Percentiles rank a stretch among this genome's conserved stretches.
phyloP scores from a whole-genome alignment of 64 coral and sea anemone genomes.

The Dendrophyllia cribrosa region DNA sequence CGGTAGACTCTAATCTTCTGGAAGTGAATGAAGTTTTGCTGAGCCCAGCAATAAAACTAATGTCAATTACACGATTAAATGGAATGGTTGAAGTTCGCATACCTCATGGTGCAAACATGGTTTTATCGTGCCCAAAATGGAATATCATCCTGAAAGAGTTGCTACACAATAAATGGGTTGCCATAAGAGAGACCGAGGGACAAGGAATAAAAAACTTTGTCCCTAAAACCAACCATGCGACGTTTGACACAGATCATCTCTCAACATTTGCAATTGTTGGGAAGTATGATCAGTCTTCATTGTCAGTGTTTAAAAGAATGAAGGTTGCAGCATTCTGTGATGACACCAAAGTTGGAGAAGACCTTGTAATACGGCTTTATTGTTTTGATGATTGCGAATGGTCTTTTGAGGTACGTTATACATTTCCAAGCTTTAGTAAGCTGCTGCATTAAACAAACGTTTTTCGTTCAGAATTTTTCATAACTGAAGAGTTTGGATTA shows the following conservation, averaged over 20 bases:
- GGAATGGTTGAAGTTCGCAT: constrained; percentile 6
- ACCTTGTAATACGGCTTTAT: constrained; percentile 4
- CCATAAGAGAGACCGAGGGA: not conserved
- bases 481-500: too few relatives aligned
- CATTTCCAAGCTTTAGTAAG: not conserved
- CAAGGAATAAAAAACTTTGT: constrained; percentile 5
- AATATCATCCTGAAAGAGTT: constrained; percentile 19
- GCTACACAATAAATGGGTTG: not conserved
- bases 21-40: constrained; percentile 14
- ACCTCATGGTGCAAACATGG: constrained; percentile 49
- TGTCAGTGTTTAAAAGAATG: constrained; percentile 47
- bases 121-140: constrained; percentile 3
- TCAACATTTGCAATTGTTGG: constrained; percentile 62
- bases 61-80: not conserved
- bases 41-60: constrained; percentile 21
- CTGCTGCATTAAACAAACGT: too few relatives aligned
- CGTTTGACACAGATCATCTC: constrained; percentile 11
- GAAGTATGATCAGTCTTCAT: not conserved
- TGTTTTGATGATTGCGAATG: constrained; percentile 52
- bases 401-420: constrained; percentile 32
- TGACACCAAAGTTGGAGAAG: constrained; percentile 12
- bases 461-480: too few relatives aligned
- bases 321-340: constrained; percentile 30
- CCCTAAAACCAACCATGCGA: constrained; percentile 13
- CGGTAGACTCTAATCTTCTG: not conserved